A percentile compares a stretch with the other conserved stretches of the same genome.
Evolutionary conservation across 2,888 invertebrate species (phyloP).

Genomic region (Chymomyza amoena): DNA sequence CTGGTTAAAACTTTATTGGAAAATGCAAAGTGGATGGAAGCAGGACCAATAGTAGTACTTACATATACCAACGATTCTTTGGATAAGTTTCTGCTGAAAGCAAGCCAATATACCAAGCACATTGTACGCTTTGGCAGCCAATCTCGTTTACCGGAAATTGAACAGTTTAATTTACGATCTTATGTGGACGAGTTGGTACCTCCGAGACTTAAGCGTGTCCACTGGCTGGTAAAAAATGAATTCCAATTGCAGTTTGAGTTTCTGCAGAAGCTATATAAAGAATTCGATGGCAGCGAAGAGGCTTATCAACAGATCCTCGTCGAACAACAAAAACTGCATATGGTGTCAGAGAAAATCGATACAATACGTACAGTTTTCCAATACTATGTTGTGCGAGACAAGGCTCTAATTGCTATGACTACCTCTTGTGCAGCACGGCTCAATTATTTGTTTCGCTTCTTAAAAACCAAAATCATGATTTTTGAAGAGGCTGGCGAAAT

Average conservation of each 20-base stretch:
- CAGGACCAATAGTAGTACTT: conserved; percentile 84
- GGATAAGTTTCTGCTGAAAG: conserved; percentile 90
- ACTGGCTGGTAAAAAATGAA: conserved; percentile 66
- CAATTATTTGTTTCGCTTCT: conserved; percentile 82
- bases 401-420: conserved; percentile 86
- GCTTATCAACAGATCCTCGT: conserved; percentile 59
- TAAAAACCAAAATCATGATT: conserved; percentile 85
- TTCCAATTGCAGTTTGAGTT: conserved; percentile 67
- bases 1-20: conserved; percentile 84
- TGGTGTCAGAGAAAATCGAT: conserved; percentile 77
- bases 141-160: conserved; percentile 82
- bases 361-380: conserved; percentile 82
- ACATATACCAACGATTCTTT: conserved; percentile 93
- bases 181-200: conserved; percentile 44
- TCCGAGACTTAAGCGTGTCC: conserved; percentile 63
- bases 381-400: conserved; percentile 80
- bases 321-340: conserved; percentile 59
- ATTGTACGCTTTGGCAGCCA: conserved; percentile 86
- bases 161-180: conserved; percentile 79
- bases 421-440: conserved; percentile 87
- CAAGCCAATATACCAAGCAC: conserved; percentile 81
- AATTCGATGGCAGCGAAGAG: conserved; percentile 75
- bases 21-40: conserved; percentile 80
- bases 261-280: conserved; percentile 66
- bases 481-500: conserved; percentile 96